phyloP scores from a whole-genome alignment of 2,113 vertebrate species.

The Sturnira hondurensis region DNA sequence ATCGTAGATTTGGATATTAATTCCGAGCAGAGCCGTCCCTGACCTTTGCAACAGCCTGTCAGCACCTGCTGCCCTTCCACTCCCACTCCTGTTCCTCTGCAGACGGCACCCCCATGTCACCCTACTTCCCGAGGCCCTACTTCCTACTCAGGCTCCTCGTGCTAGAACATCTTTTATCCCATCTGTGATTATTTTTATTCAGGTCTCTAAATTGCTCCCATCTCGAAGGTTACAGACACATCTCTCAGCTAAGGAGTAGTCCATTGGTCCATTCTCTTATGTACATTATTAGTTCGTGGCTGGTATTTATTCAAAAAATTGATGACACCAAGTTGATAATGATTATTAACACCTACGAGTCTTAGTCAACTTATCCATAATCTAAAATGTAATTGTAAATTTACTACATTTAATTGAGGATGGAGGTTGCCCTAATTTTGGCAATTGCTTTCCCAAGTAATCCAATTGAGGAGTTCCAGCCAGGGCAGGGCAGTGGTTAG shows the following conservation, averaged over 20 bases:
- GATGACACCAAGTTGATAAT: not conserved
- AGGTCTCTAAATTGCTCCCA: too few relatives aligned
- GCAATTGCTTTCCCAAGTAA: not conserved
- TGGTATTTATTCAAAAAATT: not conserved
- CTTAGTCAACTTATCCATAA: not conserved
- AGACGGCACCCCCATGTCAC: not conserved
- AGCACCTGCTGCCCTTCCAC: not conserved
- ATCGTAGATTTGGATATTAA: not conserved
- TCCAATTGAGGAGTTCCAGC: not conserved
- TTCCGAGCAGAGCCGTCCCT: not conserved
- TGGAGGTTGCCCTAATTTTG: not conserved
- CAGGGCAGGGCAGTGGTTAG: not conserved
- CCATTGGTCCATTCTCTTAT: not conserved
- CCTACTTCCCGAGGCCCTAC: fast-evolving
- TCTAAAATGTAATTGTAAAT: not conserved
- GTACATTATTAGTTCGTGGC: not conserved
- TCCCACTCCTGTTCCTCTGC: not conserved
- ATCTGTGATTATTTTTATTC: not conserved
- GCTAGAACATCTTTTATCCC: not conserved
- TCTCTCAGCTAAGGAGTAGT: not conserved
- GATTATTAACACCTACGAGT: not conserved
- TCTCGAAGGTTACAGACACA: not conserved
- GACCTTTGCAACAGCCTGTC: not conserved
- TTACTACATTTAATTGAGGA: not conserved
- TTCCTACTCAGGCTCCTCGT: not conserved